Conservation (phyloP, 2,888 invertebrate genomes). For the Papilio gigon region DNA sequence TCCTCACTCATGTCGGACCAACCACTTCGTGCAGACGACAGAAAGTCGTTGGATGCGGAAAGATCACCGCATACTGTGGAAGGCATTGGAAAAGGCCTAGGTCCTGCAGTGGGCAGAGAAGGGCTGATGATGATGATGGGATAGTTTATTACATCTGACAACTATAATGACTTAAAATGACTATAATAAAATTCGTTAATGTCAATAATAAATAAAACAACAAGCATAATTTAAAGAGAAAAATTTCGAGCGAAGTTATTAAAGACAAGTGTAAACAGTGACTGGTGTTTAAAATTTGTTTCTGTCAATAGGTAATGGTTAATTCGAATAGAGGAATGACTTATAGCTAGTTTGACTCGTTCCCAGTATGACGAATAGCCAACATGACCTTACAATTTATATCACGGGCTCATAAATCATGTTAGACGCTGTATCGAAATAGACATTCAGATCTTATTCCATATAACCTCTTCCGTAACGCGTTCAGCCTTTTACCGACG, state of each 20-base stretch:
- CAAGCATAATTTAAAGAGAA: background rate
- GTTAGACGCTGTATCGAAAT: slow-evolving; percentile 70
- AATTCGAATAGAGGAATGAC: slow-evolving; percentile 61
- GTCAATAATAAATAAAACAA: background rate
- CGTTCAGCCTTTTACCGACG: slow-evolving; percentile 54
- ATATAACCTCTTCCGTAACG: slow-evolving; percentile 51
- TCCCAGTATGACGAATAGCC: slow-evolving; percentile 71
- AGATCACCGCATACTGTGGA: no score
- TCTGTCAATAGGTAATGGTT: slow-evolving; percentile 60
- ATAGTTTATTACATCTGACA: no score
- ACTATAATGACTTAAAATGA: no score
- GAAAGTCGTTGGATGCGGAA: no score
- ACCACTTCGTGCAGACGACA: no score
- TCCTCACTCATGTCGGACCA: no score
- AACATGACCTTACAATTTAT: slow-evolving; percentile 75
- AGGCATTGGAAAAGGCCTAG: no score
- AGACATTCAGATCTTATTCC: slow-evolving; percentile 60
- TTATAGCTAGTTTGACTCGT: slow-evolving; percentile 70
- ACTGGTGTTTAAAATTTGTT: slow-evolving; percentile 46
- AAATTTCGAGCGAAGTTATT: slow-evolving; percentile 32
- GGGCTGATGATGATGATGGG: no score
- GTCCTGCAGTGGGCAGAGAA: no score
- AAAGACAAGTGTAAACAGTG: slow-evolving; percentile 40
- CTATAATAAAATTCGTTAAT: background rate
- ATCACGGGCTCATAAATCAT: slow-evolving; percentile 74